phyloP scores from a whole-genome alignment of 2,797 vertebrate genomes.

The Morelia viridis region DNA sequence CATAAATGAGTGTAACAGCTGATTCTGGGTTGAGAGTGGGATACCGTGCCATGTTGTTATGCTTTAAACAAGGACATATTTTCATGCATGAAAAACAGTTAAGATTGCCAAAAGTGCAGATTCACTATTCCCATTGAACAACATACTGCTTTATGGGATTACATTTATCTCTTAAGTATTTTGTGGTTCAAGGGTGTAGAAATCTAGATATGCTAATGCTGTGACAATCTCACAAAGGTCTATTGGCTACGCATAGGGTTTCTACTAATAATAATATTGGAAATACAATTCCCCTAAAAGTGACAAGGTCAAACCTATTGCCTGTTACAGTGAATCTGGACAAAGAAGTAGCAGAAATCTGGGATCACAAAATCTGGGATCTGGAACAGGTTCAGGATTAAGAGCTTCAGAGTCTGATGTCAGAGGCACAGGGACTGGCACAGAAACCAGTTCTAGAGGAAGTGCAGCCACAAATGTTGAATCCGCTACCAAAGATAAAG shows the following conservation, averaged over 20 bases:
- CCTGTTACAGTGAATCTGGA: slow-evolving; percentile 10
- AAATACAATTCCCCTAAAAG: background rate
- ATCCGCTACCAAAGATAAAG: background rate
- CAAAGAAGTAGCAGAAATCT: background rate
- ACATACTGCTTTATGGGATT: background rate
- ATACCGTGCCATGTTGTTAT: background rate
- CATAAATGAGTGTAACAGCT: background rate
- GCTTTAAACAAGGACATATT: background rate
- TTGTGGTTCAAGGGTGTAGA: background rate
- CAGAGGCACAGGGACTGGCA: background rate
- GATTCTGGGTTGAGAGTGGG: background rate
- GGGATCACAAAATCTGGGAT: background rate
- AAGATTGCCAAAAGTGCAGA: background rate
- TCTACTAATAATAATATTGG: background rate
- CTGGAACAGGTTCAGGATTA: slow-evolving; percentile 17
- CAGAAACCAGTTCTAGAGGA: slow-evolving; percentile 9
- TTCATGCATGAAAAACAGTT: background rate
- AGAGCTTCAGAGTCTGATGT: background rate
- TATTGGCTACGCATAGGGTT: background rate
- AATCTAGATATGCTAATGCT: background rate
- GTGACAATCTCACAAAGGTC: background rate
- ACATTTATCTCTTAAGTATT: background rate
- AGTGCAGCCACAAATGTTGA: background rate
- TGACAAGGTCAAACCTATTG: background rate
- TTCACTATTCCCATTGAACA: background rate